A percentile compares a stretch with the other conserved stretches of the same genome.
These are phyloP conservation scores for Neocrepidodera transversa DNA, from an alignment of 2,888 invertebrate genomes.

Conservation along the genomic window DNA sequence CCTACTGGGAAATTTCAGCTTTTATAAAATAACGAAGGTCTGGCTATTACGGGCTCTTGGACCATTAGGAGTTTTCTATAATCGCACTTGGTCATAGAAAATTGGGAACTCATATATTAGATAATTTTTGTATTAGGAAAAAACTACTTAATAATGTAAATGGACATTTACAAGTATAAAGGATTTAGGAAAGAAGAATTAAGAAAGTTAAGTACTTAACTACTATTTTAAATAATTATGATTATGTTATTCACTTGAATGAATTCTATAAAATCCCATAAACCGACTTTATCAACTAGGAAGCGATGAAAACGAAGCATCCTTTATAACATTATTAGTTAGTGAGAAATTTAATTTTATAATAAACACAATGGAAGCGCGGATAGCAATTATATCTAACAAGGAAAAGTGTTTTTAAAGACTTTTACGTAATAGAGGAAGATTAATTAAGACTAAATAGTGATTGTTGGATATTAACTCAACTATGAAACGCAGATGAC, in stretches of 20 bases:
- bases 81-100: too few relatives aligned
- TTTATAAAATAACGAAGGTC: too few relatives aligned
- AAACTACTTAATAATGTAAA: too few relatives aligned
- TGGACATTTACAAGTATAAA: too few relatives aligned
- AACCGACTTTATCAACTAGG: constrained; percentile 17
- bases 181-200: too few relatives aligned
- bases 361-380: constrained; percentile 30
- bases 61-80: too few relatives aligned
- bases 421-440: constrained; percentile 20
- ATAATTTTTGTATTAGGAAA: too few relatives aligned
- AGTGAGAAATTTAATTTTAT: constrained; percentile 33
- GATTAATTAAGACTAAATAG: constrained; percentile 42
- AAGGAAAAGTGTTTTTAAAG: constrained; percentile 41
- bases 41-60: too few relatives aligned
- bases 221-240: too few relatives aligned
- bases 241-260: constrained; percentile 6
- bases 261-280: constrained; percentile 7
- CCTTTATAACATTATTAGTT: constrained; percentile 21
- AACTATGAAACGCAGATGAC: constrained; percentile 25
- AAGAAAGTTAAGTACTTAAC: too few relatives aligned
- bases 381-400: constrained; percentile 34
- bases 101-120: too few relatives aligned
- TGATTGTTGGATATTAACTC: constrained; percentile 36
- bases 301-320: constrained; percentile 17
- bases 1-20: too few relatives aligned